Percentiles rank a stretch among this genome's conserved stretches.
phyloP scores from a whole-genome alignment of 1,140 invertebrate genomes.

The Chelonus insularis region DNA sequence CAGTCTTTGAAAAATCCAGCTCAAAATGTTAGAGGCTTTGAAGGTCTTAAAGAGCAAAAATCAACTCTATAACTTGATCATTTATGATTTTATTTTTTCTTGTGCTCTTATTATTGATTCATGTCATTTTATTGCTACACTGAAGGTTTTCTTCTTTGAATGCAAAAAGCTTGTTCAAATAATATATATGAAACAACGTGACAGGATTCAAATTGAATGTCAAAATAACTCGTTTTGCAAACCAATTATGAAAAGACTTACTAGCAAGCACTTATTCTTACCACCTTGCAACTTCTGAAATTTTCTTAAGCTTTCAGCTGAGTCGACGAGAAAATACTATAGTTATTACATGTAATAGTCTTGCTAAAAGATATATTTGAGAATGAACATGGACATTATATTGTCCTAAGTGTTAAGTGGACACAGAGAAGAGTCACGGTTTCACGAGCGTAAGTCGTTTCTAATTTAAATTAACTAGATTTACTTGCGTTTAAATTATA shows the following conservation, averaged over 20 bases:
- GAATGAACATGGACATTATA: too few species aligned
- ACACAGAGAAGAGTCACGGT: neutral
- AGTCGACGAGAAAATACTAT: neutral
- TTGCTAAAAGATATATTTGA: too few species aligned
- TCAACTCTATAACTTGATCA: neutral
- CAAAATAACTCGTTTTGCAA: neutral
- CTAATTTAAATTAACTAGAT: constrained; percentile 12
- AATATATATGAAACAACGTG: neutral
- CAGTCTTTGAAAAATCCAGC: neutral
- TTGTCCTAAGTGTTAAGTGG: neutral
- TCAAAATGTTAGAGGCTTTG: neutral
- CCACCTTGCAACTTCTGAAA: neutral
- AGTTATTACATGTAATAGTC: too few species aligned
- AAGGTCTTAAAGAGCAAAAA: neutral
- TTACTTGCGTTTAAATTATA: neutral
- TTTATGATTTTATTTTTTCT: neutral
- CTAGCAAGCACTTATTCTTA: neutral
- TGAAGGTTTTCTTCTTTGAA: neutral
- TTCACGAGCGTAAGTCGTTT: constrained; percentile 3
- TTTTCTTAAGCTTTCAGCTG: neutral
- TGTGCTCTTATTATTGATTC: too few species aligned
- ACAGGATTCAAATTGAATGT: constrained; percentile 12
- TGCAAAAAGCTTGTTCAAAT: neutral
- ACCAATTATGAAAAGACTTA: constrained; percentile 1
- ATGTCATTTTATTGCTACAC: too few species aligned